A percentile compares a stretch with the other conserved stretches of the same genome.
Conservation (phyloP, 2,888 invertebrate genomes). For the Andrena haemorrhoa region DNA sequence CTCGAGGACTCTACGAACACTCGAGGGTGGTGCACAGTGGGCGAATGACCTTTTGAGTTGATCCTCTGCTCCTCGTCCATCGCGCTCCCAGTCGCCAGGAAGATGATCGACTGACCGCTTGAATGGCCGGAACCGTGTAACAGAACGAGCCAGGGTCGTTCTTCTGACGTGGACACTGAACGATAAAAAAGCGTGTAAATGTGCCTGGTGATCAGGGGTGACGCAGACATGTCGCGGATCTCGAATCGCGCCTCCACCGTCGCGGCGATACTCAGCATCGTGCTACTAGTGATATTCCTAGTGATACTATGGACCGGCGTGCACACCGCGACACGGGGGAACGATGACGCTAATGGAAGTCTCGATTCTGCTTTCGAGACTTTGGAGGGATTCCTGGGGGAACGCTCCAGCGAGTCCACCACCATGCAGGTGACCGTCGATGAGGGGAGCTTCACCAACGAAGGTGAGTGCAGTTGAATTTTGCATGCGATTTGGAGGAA, state of each 20-base stretch:
- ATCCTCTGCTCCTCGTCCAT: constrained; percentile 37
- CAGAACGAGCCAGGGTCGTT: constrained; percentile 26
- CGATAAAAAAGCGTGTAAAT: constrained; percentile 30
- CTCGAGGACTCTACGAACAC: constrained; percentile 53
- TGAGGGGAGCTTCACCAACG: constrained; percentile 56
- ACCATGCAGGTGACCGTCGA: constrained; percentile 11
- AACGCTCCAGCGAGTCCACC: neutral
- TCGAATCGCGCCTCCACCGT: constrained; percentile 69
- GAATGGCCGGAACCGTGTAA: constrained; percentile 28
- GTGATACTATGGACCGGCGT: constrained; percentile 74
- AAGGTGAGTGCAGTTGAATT: constrained; percentile 56
- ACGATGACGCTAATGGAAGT: neutral
- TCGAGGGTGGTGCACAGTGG: constrained; percentile 46
- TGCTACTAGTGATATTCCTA: constrained; percentile 73
- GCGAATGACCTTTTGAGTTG: constrained; percentile 56
- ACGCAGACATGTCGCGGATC: constrained; percentile 72
- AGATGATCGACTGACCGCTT: constrained; percentile 60
- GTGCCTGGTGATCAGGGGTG: constrained; percentile 30
- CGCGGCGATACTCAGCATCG: constrained; percentile 71
- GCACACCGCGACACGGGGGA: constrained; percentile 17
- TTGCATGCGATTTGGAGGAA: neutral
- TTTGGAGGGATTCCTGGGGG: neutral
- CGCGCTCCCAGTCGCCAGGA: constrained; percentile 26
- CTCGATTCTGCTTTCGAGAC: neutral
- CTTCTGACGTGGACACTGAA: constrained; percentile 41